Evolutionary conservation across 1,140 invertebrate genomes (phyloP).

Genomic region (Penaeus vannamei): DNA sequence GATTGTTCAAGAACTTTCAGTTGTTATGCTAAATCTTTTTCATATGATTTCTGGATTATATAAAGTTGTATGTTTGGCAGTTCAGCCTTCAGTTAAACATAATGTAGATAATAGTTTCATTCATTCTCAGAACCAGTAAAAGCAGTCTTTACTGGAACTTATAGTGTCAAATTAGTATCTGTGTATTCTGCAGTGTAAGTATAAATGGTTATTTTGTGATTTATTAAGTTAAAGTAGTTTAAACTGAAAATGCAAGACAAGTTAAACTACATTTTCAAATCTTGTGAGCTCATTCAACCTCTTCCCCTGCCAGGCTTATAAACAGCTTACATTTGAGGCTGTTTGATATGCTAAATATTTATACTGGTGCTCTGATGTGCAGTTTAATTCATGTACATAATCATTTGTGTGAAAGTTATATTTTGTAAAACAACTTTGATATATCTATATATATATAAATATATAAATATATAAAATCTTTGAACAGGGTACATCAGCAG

Average conservation of each 20-base stretch:
- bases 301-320: constrained; percentile 36
- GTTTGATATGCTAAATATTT: constrained; percentile 26
- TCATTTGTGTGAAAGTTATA: constrained; percentile 39
- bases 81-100: no score
- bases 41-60: no score
- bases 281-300: constrained; percentile 22
- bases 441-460: constrained; percentile 5
- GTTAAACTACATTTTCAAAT: not conserved
- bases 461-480: not conserved
- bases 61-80: no score
- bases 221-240: no score
- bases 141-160: no score
- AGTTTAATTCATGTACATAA: constrained; percentile 37
- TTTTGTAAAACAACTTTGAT: constrained; percentile 49
- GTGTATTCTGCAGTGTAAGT: no score
- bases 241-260: not conserved
- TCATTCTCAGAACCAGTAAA: no score
- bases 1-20: no score
- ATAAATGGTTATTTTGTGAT: no score
- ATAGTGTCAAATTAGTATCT: no score
- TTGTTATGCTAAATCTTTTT: no score
- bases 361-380: constrained; percentile 40
- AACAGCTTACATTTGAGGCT: constrained; percentile 11
- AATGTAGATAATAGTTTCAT: no score
- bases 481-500: not conserved